Evolutionary conservation across 1,140 invertebrate genomes (phyloP).

Genomic region (Melanaphis sacchari): DNA sequence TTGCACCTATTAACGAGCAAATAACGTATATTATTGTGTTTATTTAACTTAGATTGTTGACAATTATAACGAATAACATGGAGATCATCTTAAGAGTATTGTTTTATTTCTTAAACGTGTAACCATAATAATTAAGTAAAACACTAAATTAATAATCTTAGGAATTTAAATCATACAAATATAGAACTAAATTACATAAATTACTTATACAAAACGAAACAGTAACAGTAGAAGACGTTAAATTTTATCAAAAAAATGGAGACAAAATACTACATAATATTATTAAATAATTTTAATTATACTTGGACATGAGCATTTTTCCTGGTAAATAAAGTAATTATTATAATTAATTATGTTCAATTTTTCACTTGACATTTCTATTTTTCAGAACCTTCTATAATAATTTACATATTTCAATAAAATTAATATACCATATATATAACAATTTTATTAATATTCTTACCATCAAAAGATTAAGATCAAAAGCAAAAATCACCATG

Average conservation of each 20-base stretch:
- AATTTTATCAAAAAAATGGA: not conserved
- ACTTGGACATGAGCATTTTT: not conserved
- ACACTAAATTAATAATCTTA: not conserved
- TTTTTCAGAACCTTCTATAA: not conserved
- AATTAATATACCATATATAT: too few relatives aligned
- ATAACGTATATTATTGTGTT: not conserved
- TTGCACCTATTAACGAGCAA: not conserved
- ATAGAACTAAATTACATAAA: not conserved
- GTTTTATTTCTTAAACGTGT: not conserved
- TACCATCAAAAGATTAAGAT: not conserved
- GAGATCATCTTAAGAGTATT: not conserved
- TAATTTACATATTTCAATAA: conserved; percentile 20
- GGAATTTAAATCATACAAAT: not conserved
- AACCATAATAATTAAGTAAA: not conserved
- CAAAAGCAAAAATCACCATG: not conserved
- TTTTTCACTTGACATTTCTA: not conserved
- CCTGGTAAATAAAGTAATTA: not conserved
- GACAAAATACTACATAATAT: not conserved
- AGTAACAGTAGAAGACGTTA: not conserved
- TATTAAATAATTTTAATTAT: not conserved
- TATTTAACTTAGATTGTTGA: too few relatives aligned
- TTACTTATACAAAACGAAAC: not conserved
- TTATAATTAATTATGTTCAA: not conserved
- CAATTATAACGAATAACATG: not conserved
- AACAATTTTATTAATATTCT: conserved; percentile 19